phyloP scores from a whole-genome alignment of 1,140 invertebrate genomes.

The Aphis gossypii region DNA sequence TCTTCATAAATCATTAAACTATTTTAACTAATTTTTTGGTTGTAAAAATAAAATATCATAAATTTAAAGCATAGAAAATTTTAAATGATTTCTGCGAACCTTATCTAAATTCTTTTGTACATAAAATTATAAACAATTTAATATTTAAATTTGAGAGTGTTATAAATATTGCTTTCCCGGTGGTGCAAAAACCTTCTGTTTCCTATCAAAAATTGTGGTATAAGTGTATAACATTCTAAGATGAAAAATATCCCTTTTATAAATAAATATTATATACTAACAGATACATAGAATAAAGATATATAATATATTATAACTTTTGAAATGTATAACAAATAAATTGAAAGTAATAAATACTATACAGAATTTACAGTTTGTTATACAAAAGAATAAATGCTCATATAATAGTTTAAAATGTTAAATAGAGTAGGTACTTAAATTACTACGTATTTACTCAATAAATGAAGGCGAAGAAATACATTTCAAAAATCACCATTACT shows the following conservation, averaged over 20 bases:
- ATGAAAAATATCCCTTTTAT: background rate
- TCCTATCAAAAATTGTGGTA: background rate
- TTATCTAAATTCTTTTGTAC: no score
- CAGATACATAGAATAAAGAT: background rate
- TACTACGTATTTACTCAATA: background rate
- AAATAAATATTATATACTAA: background rate
- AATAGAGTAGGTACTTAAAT: background rate
- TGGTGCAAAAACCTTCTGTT: background rate
- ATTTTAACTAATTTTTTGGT: no score
- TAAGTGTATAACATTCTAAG: background rate
- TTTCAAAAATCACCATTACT: background rate
- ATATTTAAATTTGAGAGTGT: no score
- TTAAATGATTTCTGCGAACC: no score
- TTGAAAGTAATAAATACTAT: constrained; percentile 18
- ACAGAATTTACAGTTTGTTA: background rate
- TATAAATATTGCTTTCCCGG: no score
- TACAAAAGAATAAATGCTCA: background rate
- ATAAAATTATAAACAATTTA: no score
- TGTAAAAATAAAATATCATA: no score
- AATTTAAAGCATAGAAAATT: no score
- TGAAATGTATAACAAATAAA: background rate
- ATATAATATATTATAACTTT: background rate
- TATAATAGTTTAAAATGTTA: constrained; percentile 14
- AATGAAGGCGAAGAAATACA: background rate
- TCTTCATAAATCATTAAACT: no score